Conservation (phyloP, 2,888 invertebrate genomes). For the Drosophila barbarae region DNA sequence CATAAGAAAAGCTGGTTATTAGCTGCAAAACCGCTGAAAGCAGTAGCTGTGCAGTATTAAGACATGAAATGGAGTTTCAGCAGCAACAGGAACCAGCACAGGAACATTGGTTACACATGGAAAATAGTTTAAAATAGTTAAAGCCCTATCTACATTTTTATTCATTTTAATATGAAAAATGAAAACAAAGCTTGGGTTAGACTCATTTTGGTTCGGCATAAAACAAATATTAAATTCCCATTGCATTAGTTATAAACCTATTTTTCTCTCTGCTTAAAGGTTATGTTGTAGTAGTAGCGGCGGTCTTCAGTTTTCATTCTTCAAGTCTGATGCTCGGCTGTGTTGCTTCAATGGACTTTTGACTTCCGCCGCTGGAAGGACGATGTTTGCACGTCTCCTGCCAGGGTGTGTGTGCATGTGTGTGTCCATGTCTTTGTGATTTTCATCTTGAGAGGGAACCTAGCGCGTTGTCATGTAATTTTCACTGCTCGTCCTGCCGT, state of each 20-base stretch:
- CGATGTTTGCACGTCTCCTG: slow-evolving; percentile 33
- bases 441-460: slow-evolving; percentile 46
- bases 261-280: not conserved
- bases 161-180: not conserved
- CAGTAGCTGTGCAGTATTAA: slow-evolving; percentile 20
- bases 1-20: slow-evolving; percentile 48
- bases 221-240: not conserved
- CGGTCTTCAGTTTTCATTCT: slow-evolving; percentile 12
- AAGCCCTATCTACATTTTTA: not conserved
- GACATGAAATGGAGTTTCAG: slow-evolving; percentile 21
- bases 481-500: slow-evolving; percentile 40
- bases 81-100: slow-evolving; percentile 22
- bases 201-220: not conserved
- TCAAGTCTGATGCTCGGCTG: slow-evolving; percentile 16
- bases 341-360: slow-evolving; percentile 51
- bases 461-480: slow-evolving; percentile 65
- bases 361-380: slow-evolving; percentile 56
- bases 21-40: slow-evolving; percentile 46
- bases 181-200: not conserved
- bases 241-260: not conserved
- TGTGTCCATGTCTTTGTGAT: slow-evolving; percentile 14
- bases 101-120: slow-evolving; percentile 14
- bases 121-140: not conserved
- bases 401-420: slow-evolving; percentile 3
- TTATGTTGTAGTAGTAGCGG: not conserved